Conservation (phyloP, 2,113 vertebrate species). For the Connochaetes taurinus region DNA sequence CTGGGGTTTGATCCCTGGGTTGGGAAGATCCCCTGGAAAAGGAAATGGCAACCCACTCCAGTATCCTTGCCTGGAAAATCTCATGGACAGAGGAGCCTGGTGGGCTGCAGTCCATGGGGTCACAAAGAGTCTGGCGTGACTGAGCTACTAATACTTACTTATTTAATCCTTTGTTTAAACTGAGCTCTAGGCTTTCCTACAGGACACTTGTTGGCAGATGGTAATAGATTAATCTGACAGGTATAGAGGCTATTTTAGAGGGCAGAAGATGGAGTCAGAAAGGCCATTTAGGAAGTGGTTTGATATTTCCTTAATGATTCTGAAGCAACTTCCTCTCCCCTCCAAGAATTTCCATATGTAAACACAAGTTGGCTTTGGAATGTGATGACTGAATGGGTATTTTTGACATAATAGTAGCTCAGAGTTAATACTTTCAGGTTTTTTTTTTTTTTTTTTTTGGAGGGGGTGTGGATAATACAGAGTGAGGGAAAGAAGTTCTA, state of each 20-base stretch:
- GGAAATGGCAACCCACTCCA: background rate
- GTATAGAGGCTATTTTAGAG: background rate
- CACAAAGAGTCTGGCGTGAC: background rate
- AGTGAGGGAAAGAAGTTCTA: background rate
- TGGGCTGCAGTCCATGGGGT: background rate
- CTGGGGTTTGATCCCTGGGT: background rate
- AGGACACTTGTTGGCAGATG: constrained; percentile 18
- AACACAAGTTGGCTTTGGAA: constrained; percentile 30
- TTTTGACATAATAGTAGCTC: background rate
- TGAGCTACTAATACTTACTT: background rate
- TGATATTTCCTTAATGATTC: constrained; percentile 53
- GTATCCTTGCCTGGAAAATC: background rate
- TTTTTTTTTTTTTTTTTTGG: background rate
- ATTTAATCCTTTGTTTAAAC: constrained; percentile 47
- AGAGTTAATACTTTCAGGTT: background rate
- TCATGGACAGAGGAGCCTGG: background rate
- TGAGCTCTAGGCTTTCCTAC: constrained; percentile 22
- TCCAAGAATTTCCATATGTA: constrained; percentile 45
- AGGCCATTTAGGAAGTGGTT: constrained; percentile 31
- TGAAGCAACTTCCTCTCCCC: constrained; percentile 50
- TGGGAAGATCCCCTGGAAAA: background rate
- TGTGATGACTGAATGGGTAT: background rate
- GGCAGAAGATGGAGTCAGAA: constrained; percentile 16
- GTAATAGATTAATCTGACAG: constrained; percentile 15
- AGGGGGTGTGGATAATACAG: background rate